These are phyloP conservation scores for Thalassophryne amazonica DNA, from an alignment of 2,797 vertebrate species.

Conservation along the genomic window DNA sequence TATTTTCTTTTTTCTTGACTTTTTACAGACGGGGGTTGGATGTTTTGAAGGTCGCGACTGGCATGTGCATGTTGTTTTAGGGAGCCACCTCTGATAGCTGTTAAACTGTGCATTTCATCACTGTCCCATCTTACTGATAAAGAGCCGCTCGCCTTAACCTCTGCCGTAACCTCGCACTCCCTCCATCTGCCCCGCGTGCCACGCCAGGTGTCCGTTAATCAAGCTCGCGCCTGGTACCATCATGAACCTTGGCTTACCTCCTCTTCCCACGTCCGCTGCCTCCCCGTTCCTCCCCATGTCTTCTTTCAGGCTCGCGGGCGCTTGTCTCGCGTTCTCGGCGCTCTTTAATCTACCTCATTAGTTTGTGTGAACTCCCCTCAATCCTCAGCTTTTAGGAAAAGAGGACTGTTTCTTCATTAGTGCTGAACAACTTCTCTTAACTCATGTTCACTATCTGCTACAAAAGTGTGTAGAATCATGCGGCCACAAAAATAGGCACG, in stretches of 20 bases:
- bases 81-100: constrained; percentile 19
- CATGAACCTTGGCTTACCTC: constrained; percentile 21
- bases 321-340: constrained; percentile 17
- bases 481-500: too few relatives aligned
- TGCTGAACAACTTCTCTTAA: neutral
- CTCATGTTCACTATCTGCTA: too few relatives aligned
- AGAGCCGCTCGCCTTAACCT: constrained; percentile 24
- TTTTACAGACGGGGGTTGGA: neutral
- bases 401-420: constrained; percentile 15
- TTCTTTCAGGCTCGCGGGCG: neutral
- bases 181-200: constrained; percentile 32
- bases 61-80: neutral
- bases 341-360: constrained; percentile 27
- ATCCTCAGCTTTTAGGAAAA: constrained; percentile 27
- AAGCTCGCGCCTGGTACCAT: constrained; percentile 62
- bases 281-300: constrained; percentile 27
- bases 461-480: neutral
- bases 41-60: neutral
- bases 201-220: constrained; percentile 59
- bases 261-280: neutral
- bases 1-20: neutral
- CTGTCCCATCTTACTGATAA: constrained; percentile 23
- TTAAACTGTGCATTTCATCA: constrained; percentile 37
- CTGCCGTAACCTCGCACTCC: constrained; percentile 34
- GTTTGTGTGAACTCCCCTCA: constrained; percentile 18